Evolutionary conservation across 2,113 vertebrate genomes (phyloP).

Genomic region (Epinephelus cyanopodus): DNA sequence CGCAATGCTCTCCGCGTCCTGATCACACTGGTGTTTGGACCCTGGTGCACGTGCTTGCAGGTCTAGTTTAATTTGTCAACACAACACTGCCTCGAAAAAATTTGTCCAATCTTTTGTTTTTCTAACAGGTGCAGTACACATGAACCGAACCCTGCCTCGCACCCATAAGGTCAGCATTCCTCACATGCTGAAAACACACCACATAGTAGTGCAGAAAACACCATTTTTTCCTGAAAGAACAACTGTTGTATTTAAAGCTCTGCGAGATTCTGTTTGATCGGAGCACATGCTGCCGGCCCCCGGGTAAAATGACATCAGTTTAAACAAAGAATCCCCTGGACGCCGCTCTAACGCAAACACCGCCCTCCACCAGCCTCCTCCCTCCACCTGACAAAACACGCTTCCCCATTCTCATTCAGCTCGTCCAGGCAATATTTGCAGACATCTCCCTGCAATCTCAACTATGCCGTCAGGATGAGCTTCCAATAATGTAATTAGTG

Average conservation of each 20-base stretch:
- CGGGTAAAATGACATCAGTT: slow-evolving; percentile 56
- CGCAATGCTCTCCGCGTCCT: no score
- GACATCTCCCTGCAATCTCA: slow-evolving; percentile 46
- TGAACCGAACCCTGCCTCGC: background rate
- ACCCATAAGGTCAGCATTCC: background rate
- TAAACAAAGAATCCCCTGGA: slow-evolving; percentile 37
- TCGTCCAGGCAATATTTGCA: slow-evolving; percentile 15
- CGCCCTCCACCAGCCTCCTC: slow-evolving; percentile 10
- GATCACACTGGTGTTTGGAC: no score
- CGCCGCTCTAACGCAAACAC: slow-evolving; percentile 43
- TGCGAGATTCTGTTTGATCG: slow-evolving; percentile 31
- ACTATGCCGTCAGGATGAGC: slow-evolving; percentile 48
- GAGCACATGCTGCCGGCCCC: slow-evolving; percentile 1
- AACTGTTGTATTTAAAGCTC: slow-evolving; percentile 21
- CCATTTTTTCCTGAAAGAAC: background rate
- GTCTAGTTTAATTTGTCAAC: no score
- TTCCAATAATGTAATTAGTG: slow-evolving; percentile 70
- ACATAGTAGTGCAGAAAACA: background rate
- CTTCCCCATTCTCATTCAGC: slow-evolving; percentile 13
- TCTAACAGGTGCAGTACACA: slow-evolving; percentile 7
- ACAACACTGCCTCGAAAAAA: background rate
- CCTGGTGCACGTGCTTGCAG: no score
- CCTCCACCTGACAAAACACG: slow-evolving; percentile 71
- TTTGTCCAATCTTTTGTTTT: background rate
- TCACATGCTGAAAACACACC: background rate